A percentile compares a stretch with the other conserved stretches of the same genome.
phyloP scores from a whole-genome alignment of 2,888 invertebrate species.

The Sceliomorpha sp. region DNA sequence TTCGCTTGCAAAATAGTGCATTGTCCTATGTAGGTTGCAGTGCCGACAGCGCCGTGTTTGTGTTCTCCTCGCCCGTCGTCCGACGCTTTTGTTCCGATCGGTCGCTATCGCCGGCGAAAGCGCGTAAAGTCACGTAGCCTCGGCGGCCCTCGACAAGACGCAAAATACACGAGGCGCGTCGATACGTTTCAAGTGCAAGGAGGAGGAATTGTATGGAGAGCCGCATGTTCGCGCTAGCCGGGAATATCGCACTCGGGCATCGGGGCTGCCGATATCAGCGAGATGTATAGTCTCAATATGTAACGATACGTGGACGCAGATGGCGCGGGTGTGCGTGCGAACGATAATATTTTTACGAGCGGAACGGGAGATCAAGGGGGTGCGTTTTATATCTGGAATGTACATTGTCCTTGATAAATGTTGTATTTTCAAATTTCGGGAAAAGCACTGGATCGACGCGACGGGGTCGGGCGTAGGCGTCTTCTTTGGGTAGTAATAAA shows the following conservation, averaged over 20 bases:
- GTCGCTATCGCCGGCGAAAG: no score
- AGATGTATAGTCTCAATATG: slow-evolving; percentile 54
- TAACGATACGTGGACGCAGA: slow-evolving; percentile 44
- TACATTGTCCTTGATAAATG: slow-evolving; percentile 12
- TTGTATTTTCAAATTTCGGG: no score
- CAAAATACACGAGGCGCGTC: slow-evolving; percentile 40
- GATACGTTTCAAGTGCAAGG: slow-evolving; percentile 42
- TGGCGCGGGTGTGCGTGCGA: slow-evolving; percentile 28
- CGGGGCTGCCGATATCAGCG: slow-evolving; percentile 39
- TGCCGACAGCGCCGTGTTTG: no score
- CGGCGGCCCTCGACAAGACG: slow-evolving; percentile 33
- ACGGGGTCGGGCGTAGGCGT: no score
- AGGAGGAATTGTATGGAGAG: slow-evolving; percentile 44
- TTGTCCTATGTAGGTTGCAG: no score
- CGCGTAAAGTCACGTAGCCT: slow-evolving; percentile 7
- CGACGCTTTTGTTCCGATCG: no score
- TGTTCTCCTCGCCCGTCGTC: no score
- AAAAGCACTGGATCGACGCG: no score
- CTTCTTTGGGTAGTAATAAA: no score
- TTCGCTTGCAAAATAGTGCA: no score
- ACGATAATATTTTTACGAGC: slow-evolving; percentile 49
- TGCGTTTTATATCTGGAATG: slow-evolving; percentile 30
- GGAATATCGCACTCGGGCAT: no score
- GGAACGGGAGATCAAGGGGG: slow-evolving; percentile 18
- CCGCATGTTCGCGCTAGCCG: slow-evolving; percentile 15